A percentile compares a stretch with the other conserved stretches of the same genome.
phyloP scores from a whole-genome alignment of 2,113 vertebrate species.

The Arothron firmamentum region DNA sequence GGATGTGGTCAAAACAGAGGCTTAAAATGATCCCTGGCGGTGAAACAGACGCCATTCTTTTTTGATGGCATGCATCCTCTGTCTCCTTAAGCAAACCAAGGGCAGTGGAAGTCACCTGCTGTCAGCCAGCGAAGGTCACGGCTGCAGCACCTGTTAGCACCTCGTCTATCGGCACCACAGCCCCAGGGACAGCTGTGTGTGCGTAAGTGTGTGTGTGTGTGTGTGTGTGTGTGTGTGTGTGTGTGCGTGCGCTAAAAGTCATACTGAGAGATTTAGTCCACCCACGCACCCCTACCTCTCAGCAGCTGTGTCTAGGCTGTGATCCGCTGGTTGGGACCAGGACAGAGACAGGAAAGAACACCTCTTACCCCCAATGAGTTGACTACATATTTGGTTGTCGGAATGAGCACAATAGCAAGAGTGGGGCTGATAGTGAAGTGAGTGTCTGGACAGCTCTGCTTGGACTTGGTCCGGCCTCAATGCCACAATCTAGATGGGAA shows the following conservation, averaged over 20 bases:
- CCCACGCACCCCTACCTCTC: slow-evolving; percentile 71
- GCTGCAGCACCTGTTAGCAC: slow-evolving; percentile 75
- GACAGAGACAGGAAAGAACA: slow-evolving; percentile 58
- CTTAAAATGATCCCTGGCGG: slow-evolving; percentile 52
- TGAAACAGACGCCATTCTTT: slow-evolving; percentile 59
- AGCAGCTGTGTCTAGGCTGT: slow-evolving; percentile 67
- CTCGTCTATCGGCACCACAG: slow-evolving; percentile 70
- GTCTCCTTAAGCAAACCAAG: slow-evolving; percentile 63
- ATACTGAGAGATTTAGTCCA: slow-evolving; percentile 70
- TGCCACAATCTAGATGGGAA: slow-evolving; percentile 33
- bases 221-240: slow-evolving; percentile 25
- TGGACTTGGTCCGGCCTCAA: slow-evolving; percentile 54
- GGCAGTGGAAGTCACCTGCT: slow-evolving; percentile 75
- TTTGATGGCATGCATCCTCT: slow-evolving; percentile 60
- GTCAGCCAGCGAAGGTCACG: slow-evolving; percentile 64
- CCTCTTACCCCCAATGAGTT: slow-evolving; percentile 56
- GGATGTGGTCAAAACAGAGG: slow-evolving; percentile 68
- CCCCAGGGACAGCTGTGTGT: slow-evolving; percentile 73
- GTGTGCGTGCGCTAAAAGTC: slow-evolving; percentile 53
- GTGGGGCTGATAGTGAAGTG: slow-evolving; percentile 36
- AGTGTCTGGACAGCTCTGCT: slow-evolving; percentile 42
- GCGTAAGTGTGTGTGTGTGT: slow-evolving; percentile 38
- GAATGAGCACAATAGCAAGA: slow-evolving; percentile 52
- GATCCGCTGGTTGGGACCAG: slow-evolving; percentile 62
- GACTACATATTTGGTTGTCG: slow-evolving; percentile 61